Base-by-base conservation (phyloP, 1,140 invertebrate species). In the Drosophila sproati region DNA sequence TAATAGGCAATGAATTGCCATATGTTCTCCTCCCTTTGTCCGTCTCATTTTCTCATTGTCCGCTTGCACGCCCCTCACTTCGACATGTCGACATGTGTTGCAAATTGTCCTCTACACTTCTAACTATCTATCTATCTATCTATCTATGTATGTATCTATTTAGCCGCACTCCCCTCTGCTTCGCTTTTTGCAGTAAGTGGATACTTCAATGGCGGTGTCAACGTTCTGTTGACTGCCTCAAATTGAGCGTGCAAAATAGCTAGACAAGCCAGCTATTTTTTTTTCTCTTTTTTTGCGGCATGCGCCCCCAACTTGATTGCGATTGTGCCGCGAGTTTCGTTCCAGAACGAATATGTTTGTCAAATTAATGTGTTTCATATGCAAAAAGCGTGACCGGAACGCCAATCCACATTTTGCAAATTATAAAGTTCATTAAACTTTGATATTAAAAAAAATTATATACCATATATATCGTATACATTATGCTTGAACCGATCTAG, bases 231-330 rank as follows among this genome's bases (percentile, higher is more conserved):
- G 62, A 79, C 63, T 77, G 83, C 67, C 74, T 74, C 67, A 80
- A 89, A 89, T 88, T 88, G 77, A 83, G 83, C 83, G 70, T 88
- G 80, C 69, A 76, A 78, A 88, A 89, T 87, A 67, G 54, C 60
- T 54, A 72, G 63, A n/a, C 39, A n/a, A 43, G 4, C 3, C 39
- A 43, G 32, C 32, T 54, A 20, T 2, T 12, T 47, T 57, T 47
- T 57, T 29, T 32, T 31, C 12, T 37, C 7, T 29, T 59, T 45
- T 31, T 4, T 88, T 69, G 50, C 55, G 62, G 68, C 63, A 71
- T 37, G 10, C n/a, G 43, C n/a, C 47, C 47, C 32, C 50, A 63
- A 43, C 39, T 66, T 28, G 29, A 2, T 59, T 50, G 29, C 6
- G 56, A n/a, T 62, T 39, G 5, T 73, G 43, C 2, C 4, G 20